A percentile compares a stretch with the other conserved stretches of the same genome.
Evolutionary conservation across 2,888 invertebrate genomes (phyloP).

Genomic region (Chelonus formosanus): DNA sequence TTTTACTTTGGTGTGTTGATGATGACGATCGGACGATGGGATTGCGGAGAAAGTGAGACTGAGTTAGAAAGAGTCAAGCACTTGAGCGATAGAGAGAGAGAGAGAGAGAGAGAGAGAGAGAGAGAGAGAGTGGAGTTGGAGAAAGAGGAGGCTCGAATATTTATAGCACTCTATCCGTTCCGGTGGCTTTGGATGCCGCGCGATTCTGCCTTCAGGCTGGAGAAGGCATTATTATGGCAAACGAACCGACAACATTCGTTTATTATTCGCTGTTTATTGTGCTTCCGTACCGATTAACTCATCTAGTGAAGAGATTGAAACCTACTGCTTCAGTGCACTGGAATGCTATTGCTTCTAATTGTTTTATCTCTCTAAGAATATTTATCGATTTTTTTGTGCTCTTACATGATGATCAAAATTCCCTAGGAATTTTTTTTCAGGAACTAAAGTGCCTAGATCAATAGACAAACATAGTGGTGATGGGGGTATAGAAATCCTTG

Average conservation of each 20-base stretch:
- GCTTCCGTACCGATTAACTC: conserved; percentile 60
- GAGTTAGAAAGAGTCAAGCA: conserved; percentile 4
- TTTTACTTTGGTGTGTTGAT: background rate
- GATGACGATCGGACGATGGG: background rate
- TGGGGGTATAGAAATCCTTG: too few species aligned
- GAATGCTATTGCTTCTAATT: conserved; percentile 8
- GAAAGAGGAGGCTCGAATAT: conserved; percentile 41
- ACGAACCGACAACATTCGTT: conserved; percentile 56
- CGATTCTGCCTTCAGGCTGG: conserved; percentile 46
- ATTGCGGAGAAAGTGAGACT: background rate
- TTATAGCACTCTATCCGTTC: conserved; percentile 61
- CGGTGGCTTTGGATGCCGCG: conserved; percentile 51
- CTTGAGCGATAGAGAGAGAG: conserved; percentile 25
- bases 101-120: conserved; percentile 38
- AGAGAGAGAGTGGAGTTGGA: conserved; percentile 15
- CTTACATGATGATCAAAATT: too few species aligned
- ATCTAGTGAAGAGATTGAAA: conserved; percentile 53
- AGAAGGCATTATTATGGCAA: conserved; percentile 61
- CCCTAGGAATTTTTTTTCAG: too few species aligned
- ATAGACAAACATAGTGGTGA: too few species aligned
- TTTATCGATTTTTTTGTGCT: too few species aligned
- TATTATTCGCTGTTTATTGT: conserved; percentile 63
- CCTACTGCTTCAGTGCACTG: conserved; percentile 30
- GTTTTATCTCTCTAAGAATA: background rate
- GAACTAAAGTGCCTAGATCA: too few species aligned